Evolutionary conservation across 2,797 vertebrate genomes (phyloP), one percentile per base, ranked within the genome.

Genomic region (Cheirogaleus major): DNA sequence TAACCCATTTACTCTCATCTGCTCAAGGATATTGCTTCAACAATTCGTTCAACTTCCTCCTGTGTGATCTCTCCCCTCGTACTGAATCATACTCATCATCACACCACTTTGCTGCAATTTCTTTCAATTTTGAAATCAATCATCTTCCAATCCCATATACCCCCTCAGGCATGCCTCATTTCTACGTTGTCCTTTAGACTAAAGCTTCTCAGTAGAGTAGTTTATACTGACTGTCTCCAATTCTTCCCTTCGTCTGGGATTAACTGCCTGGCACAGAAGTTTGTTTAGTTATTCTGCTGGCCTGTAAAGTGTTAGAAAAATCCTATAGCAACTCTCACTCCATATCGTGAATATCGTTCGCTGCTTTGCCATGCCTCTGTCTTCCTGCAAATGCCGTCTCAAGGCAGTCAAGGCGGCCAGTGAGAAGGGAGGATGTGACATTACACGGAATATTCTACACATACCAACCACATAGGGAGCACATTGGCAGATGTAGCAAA

Each of bases 101-200:
- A 89, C 30, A 25, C 4, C 41, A 78, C 91, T 73, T 93, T 93
- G 10, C 52, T 94, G 25, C 72, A 20, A 91, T 91, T 96, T 96
- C 7, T 91, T 48, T 88, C 63, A 67, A 32, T 57, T 93, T 92
- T 88, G 30, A 72, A 79, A 63, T 72, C 61, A 65, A 7, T 15
- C 55, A 10, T 88, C 41, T 88, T 91, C 73, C 82, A 75, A 84
- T 93, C 75, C 11, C 12, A 57, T 63, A 7, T 30, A 17, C 22
- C 20, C 4, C 55, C 43, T 61, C 2, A 15, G 27, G 43, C 52
- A 75, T 8, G 38, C 15, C 41, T 80, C 23, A 84, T 87, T 65
- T 27, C 32, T 86, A 81, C 69, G 35, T 8, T 61, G 32, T 55
- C 18, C 27, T 79, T 84, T 72, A 87, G 61, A 92, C 59, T 13